Base-by-base conservation (phyloP, 2,797 vertebrate species). In the Parotocinclus haroldoi region DNA sequence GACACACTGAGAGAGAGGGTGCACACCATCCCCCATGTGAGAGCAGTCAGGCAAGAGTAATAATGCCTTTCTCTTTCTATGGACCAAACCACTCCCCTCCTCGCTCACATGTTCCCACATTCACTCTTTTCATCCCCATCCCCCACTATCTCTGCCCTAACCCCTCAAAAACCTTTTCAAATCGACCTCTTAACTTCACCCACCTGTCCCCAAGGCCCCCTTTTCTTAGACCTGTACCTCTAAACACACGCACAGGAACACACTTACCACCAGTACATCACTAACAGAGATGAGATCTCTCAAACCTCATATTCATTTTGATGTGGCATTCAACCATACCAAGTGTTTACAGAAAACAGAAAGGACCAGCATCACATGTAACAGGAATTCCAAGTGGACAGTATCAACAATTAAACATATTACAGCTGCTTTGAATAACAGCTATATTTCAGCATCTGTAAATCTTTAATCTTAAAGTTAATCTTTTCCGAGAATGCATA, bases 31-130 rank as follows among this genome's bases (percentile, higher is more conserved):
- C 83, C 77, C 77, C 63, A 78, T 80, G 82, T 86, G 81, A 75
- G 76, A 76, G 79, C 86, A 87, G 85, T 84, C 79, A 72, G 68
- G 81, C 87, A 83, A 84, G 84, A 86, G 86, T 88, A 89, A 89
- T 84, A 51, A 77, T 81, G 82, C 79, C 78, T 87, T 89, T 87
- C 82, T 86, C 79, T 7, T 73, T 80, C 80, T 66, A 80, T 81
- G 78, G 64, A 67, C 69, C 60, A 82, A 78, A 74, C 80, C 73
- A 66, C 73, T 27, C 78, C 76, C 72, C 82, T 74, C 71, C 73
- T 60, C 50, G n/a, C 58, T 59, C 59, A 49, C 57, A 62, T 38
- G 38, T 37, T 60, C 60, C 44, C 50, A 17, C 71, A 70, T 59
- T 71, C 50, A 40, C 59, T 69, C 71, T 71, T 57, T 58, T 72